These are phyloP conservation scores for Digitonthophagus gazella DNA, from an alignment of 2,888 invertebrate species.

Conservation along the genomic window DNA sequence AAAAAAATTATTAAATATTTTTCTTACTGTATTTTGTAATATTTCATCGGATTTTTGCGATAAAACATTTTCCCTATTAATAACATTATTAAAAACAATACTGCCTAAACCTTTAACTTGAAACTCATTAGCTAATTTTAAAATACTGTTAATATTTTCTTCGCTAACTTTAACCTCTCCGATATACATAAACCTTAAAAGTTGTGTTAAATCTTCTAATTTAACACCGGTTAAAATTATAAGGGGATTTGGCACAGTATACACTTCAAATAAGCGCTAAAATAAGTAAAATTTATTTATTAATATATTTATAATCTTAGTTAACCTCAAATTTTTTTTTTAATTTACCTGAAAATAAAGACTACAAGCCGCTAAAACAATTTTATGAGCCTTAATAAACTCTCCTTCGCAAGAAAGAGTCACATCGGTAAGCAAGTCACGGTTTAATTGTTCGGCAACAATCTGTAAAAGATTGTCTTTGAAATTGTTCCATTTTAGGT, in stretches of 20 bases:
- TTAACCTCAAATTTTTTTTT: neutral
- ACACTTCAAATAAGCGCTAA: conserved; percentile 50
- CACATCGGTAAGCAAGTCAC: conserved; percentile 52
- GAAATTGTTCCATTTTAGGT: conserved; percentile 55
- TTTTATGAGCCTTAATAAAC: conserved; percentile 53
- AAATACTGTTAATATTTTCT: conserved; percentile 49
- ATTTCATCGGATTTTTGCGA: neutral
- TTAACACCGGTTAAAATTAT: conserved; percentile 52
- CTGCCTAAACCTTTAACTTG: conserved; percentile 54
- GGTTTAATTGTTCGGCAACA: conserved; percentile 50
- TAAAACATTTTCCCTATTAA: neutral
- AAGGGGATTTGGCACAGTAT: conserved; percentile 49
- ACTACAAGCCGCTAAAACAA: conserved; percentile 55
- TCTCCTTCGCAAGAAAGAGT: conserved; percentile 53
- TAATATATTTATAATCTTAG: neutral
- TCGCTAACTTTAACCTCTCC: conserved; percentile 55
- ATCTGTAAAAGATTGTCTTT: conserved; percentile 53
- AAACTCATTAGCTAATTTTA: conserved; percentile 51
- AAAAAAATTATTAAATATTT: too few species aligned
- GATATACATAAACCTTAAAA: conserved; percentile 54
- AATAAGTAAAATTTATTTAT: conserved; percentile 23
- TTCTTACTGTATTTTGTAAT: too few species aligned
- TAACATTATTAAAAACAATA: conserved; percentile 43
- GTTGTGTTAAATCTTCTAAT: conserved; percentile 48
- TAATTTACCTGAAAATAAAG: conserved; percentile 50